A percentile compares a stretch with the other conserved stretches of the same genome.
Evolutionary conservation across 2,113 vertebrate genomes (phyloP).

Genomic region (Benitochromis conjunctus): DNA sequence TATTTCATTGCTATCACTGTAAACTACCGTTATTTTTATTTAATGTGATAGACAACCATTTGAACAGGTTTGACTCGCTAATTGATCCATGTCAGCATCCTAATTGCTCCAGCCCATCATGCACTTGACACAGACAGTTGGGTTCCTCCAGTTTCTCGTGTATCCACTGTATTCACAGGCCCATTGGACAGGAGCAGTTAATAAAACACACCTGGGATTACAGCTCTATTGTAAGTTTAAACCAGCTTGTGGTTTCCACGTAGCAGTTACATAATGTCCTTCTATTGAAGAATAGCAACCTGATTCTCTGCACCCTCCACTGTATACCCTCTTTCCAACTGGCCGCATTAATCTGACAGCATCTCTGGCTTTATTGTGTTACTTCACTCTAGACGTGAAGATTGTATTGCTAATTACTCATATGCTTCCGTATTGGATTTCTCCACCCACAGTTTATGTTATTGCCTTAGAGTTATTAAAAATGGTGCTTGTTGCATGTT

Average conservation of each 20-base stretch:
- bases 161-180: neutral
- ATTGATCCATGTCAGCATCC: neutral
- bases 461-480: neutral
- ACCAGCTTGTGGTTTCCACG: constrained; percentile 49
- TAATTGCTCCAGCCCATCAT: neutral
- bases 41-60: neutral
- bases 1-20: neutral
- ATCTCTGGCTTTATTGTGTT: constrained; percentile 35
- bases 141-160: constrained; percentile 13
- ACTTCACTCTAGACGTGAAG: constrained; percentile 37
- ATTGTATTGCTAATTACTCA: constrained; percentile 52
- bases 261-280: constrained; percentile 34
- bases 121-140: neutral
- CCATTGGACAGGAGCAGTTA: neutral
- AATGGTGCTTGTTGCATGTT: neutral
- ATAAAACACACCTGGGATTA: constrained; percentile 40
- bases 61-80: neutral
- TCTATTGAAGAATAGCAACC: constrained; percentile 47
- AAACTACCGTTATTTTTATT: neutral
- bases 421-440: constrained; percentile 25
- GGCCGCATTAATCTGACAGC: constrained; percentile 32
- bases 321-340: constrained; percentile 23
- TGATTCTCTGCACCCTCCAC: constrained; percentile 33
- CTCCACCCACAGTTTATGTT: neutral
- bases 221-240: constrained; percentile 47